Conservation (phyloP, 2,113 vertebrate genomes). For the Osmerus mordax region DNA sequence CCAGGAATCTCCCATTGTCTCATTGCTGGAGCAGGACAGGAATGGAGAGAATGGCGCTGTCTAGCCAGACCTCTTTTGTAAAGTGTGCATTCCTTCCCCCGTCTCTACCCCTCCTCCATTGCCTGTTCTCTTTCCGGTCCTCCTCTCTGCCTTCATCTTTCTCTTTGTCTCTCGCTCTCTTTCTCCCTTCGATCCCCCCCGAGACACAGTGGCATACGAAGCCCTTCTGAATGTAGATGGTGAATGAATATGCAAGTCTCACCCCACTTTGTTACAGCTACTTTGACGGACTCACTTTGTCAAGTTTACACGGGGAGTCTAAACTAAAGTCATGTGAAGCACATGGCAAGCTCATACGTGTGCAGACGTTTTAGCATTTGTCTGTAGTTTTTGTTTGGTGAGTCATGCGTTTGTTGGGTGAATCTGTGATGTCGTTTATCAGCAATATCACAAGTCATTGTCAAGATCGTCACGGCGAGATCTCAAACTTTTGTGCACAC, state of each 20-base stretch:
- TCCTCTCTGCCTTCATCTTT: background rate
- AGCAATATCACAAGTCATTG: no score
- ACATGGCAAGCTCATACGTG: background rate
- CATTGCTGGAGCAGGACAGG: constrained; percentile 47
- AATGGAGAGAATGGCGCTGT: constrained; percentile 43
- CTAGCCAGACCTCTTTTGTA: constrained; percentile 41
- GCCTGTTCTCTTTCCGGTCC: background rate
- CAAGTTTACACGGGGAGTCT: constrained; percentile 3
- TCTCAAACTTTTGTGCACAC: constrained; percentile 5
- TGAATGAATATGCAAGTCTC: constrained; percentile 18
- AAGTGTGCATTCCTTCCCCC: constrained; percentile 51
- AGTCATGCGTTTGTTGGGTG: constrained; percentile 55
- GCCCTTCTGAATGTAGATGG: constrained; percentile 6
- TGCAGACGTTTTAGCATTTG: background rate
- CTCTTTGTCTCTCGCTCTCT: background rate
- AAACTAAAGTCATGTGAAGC: constrained; percentile 20
- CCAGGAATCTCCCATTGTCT: constrained; percentile 66
- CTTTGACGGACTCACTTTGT: constrained; percentile 22
- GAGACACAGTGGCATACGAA: background rate
- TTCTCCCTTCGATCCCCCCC: background rate
- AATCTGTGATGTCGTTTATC: constrained; percentile 23
- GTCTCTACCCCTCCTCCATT: background rate
- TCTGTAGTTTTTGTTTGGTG: constrained; percentile 36
- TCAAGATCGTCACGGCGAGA: no score
- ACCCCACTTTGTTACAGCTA: background rate